Evolutionary conservation across 2,888 invertebrate species (phyloP).

Genomic region (Dryococelus australis): DNA sequence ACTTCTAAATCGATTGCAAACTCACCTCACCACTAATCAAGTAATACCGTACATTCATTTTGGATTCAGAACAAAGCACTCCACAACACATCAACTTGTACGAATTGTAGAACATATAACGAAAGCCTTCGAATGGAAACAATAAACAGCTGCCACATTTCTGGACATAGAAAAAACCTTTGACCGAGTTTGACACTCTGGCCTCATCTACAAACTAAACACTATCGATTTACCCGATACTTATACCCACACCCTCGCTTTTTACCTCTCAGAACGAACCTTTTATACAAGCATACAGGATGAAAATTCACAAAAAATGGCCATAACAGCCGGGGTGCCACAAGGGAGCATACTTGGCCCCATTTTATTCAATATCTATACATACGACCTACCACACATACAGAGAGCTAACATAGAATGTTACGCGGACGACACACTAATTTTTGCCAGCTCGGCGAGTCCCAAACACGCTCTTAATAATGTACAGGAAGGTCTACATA

Average conservation of each 20-base stretch:
- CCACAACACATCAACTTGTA: background rate
- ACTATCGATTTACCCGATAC: background rate
- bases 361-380: no score
- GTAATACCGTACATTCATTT: background rate
- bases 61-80: background rate
- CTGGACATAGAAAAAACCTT: background rate
- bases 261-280: background rate
- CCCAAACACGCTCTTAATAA: no score
- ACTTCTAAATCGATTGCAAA: background rate
- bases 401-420: no score
- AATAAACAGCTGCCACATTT: background rate
- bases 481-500: no score
- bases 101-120: background rate
- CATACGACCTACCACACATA: no score
- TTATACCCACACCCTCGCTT: background rate
- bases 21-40: background rate
- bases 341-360: background rate
- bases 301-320: background rate
- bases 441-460: no score
- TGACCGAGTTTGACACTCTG: background rate
- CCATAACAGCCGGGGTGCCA: background rate
- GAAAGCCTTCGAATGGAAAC: background rate
- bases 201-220: background rate
- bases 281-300: background rate
- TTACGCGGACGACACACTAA: no score